A percentile compares a stretch with the other conserved stretches of the same genome.
Evolutionary conservation across 2,113 vertebrate genomes (phyloP).

Genomic region (Labeo catla): DNA sequence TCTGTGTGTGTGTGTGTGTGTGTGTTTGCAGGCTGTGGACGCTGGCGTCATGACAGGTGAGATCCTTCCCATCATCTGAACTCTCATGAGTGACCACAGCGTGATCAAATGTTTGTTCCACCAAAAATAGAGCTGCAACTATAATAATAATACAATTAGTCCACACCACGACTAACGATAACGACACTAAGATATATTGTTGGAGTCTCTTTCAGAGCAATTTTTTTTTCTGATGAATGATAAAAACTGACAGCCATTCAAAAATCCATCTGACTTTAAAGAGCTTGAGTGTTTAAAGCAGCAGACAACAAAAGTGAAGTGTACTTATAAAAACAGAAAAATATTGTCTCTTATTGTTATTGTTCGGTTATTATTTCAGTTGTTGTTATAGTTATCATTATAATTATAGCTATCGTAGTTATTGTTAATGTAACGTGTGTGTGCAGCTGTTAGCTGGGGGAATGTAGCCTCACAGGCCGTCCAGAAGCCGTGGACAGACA

Average conservation of each 20-base stretch:
- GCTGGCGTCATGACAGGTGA: conserved; percentile 85
- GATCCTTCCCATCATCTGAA: not conserved
- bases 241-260: not conserved
- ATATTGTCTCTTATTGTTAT: not conserved
- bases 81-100: not conserved
- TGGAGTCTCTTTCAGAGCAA: no score
- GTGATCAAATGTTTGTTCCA: not conserved
- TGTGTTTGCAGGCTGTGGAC: conserved; percentile 81
- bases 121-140: not conserved
- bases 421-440: not conserved
- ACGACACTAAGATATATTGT: no score
- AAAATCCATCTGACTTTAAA: not conserved
- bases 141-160: not conserved
- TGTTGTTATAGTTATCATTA: not conserved
- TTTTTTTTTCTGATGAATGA: not conserved
- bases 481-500: conserved; percentile 89
- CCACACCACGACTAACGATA: not conserved
- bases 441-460: conserved; percentile 81
- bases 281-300: no score
- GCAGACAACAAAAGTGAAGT: no score
- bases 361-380: not conserved
- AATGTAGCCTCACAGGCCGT: conserved; percentile 86
- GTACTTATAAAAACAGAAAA: no score
- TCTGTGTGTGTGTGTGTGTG: conserved; percentile 11
- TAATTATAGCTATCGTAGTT: not conserved